Evolutionary conservation across 2,797 vertebrate species (phyloP).

Genomic region (Eidolon dupreanum): DNA sequence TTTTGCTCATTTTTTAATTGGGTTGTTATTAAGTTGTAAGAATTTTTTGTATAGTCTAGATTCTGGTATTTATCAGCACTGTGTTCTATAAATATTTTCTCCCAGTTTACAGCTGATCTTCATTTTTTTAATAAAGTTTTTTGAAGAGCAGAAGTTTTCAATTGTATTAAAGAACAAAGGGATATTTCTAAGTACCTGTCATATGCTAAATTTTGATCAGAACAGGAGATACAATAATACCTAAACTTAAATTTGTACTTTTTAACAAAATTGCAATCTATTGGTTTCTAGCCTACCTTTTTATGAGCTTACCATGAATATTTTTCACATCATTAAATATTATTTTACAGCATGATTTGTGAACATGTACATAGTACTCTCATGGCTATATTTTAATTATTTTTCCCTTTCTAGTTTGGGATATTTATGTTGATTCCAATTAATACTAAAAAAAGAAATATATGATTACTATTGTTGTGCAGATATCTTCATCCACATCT

Average conservation of each 20-base stretch:
- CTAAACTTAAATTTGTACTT: not conserved
- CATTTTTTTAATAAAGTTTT: not conserved
- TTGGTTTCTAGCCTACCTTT: not conserved
- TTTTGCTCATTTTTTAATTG: slow-evolving; percentile 14
- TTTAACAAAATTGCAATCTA: slow-evolving; percentile 4
- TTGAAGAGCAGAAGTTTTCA: not conserved
- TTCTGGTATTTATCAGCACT: not conserved
- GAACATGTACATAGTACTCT: not conserved
- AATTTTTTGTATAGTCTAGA: slow-evolving; percentile 6
- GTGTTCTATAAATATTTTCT: slow-evolving; percentile 38
- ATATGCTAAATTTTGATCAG: not conserved
- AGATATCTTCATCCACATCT: not conserved
- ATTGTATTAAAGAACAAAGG: slow-evolving; percentile 26
- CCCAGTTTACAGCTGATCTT: not conserved
- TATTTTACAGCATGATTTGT: not conserved
- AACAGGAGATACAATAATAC: not conserved
- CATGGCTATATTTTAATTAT: not conserved
- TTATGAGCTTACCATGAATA: not conserved
- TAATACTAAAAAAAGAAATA: not conserved
- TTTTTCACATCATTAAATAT: slow-evolving; percentile 43
- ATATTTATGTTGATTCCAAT: not conserved
- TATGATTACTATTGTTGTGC: not conserved
- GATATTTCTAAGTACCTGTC: not conserved
- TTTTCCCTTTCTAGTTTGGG: not conserved
- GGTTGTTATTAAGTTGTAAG: not conserved